Evolutionary conservation across 2,888 invertebrate species (phyloP).

Genomic region (Strigamia transsilvanica): DNA sequence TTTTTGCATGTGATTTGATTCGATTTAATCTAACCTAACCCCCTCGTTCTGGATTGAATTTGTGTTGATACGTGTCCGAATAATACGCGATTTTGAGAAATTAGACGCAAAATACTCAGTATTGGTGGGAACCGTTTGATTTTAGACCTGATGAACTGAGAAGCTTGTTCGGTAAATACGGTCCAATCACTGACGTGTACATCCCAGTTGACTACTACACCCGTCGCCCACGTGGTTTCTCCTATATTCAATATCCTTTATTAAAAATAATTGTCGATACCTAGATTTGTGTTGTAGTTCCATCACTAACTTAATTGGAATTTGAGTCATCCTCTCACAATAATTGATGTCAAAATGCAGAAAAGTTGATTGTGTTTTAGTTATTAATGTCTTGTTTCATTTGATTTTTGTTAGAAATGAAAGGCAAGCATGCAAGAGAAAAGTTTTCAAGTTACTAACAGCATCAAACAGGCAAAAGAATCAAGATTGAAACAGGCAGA

Average conservation of each 20-base stretch:
- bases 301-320: not conserved
- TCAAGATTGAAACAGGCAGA: constrained; percentile 52
- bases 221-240: constrained; percentile 65
- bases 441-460: constrained; percentile 55
- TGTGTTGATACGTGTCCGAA: not conserved
- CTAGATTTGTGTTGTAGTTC: not conserved
- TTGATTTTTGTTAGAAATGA: constrained; percentile 56
- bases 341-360: not conserved
- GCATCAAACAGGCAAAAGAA: constrained; percentile 53
- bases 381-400: constrained; percentile 55
- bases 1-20: not conserved
- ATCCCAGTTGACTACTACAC: constrained; percentile 67
- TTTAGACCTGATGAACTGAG: constrained; percentile 65
- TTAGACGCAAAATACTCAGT: not conserved
- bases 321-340: too few relatives aligned
- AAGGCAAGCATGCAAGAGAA: constrained; percentile 56
- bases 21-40: not conserved
- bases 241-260: constrained; percentile 68
- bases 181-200: constrained; percentile 67
- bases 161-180: constrained; percentile 66
- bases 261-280: constrained; percentile 1
- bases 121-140: constrained; percentile 52
- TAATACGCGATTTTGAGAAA: not conserved
- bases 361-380: not conserved
- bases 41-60: not conserved